These are phyloP conservation scores for Muscidifurax raptorellus DNA, from an alignment of 1,140 invertebrate species.

Conservation along the genomic window DNA sequence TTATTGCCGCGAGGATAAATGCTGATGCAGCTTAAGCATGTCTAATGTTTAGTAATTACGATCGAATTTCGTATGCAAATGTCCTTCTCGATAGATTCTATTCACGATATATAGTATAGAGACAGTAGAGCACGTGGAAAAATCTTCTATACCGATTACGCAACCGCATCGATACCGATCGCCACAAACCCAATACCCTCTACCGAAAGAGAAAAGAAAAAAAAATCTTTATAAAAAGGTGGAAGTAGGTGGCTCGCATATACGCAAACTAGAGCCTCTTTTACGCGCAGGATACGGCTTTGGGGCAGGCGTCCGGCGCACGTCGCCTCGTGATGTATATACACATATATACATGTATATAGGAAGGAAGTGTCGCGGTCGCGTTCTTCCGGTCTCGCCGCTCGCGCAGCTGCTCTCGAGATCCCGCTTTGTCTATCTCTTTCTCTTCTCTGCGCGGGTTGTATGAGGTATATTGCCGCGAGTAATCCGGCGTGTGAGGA, in stretches of 20 bases:
- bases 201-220: not conserved
- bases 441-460: not conserved
- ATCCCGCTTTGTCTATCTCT: too few species aligned
- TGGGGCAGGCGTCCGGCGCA: slow-evolving; percentile 44
- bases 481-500: slow-evolving; percentile 71
- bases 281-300: slow-evolving; percentile 16
- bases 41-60: too few species aligned
- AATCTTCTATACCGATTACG: too few species aligned
- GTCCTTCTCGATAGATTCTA: too few species aligned
- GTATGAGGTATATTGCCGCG: slow-evolving; percentile 41
- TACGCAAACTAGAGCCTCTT: not conserved
- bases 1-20: too few species aligned
- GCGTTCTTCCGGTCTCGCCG: slow-evolving; percentile 70
- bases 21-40: too few species aligned
- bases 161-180: not conserved
- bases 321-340: not conserved
- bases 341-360: slow-evolving; percentile 54
- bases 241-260: not conserved
- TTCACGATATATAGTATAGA: too few species aligned
- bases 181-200: not conserved
- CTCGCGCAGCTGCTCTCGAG: slow-evolving; percentile 62
- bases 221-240: not conserved
- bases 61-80: too few species aligned
- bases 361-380: slow-evolving; percentile 76
- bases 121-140: too few species aligned